Evolutionary conservation across 2,888 invertebrate genomes (phyloP).

Genomic region (Campaea margaritaria): DNA sequence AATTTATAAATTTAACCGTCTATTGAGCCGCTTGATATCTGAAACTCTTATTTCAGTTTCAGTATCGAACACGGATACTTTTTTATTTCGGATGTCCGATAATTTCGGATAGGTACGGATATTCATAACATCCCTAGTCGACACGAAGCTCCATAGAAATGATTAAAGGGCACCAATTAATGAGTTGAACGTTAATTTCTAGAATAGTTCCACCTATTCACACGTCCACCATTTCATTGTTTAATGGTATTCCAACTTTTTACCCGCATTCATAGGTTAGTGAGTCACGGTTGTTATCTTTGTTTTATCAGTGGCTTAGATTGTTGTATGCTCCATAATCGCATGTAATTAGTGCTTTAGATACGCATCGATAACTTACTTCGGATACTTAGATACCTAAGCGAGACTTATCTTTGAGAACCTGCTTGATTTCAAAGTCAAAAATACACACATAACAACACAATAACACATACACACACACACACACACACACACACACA

Average conservation of each 20-base stretch:
- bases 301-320: constrained; percentile 24
- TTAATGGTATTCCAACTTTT: constrained; percentile 49
- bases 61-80: too few species aligned
- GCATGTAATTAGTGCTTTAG: constrained; percentile 7
- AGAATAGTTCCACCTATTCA: constrained; percentile 55
- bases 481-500: too few species aligned
- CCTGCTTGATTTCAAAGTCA: neutral
- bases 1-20: too few species aligned
- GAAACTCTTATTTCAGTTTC: too few species aligned
- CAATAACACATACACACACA: too few species aligned
- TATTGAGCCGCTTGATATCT: too few species aligned
- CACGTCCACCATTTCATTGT: constrained; percentile 59
- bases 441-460: too few species aligned
- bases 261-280: constrained; percentile 36
- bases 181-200: constrained; percentile 49
- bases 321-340: constrained; percentile 9
- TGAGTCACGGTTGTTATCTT: constrained; percentile 41
- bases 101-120: too few species aligned
- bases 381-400: too few species aligned
- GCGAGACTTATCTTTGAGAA: neutral
- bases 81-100: too few species aligned
- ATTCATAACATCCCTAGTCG: too few species aligned
- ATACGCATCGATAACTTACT: constrained; percentile 4
- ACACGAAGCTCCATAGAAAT: constrained; percentile 49
- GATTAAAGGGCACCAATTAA: constrained; percentile 72